These are phyloP conservation scores for Acipenser oxyrinchus DNA, from an alignment of 2,797 vertebrate genomes.

Conservation along the genomic window DNA sequence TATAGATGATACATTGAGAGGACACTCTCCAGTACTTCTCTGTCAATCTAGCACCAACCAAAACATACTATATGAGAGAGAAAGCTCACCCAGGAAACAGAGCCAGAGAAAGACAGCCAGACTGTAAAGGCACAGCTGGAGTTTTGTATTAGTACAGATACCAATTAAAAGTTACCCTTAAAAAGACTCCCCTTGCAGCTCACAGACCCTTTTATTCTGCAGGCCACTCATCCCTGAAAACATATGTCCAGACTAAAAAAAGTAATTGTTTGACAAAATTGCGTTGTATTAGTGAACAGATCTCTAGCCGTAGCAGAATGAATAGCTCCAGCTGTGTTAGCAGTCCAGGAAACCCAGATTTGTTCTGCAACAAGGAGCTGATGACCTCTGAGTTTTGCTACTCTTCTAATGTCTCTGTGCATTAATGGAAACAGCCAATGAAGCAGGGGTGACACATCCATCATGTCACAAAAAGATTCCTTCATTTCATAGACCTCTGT, in stretches of 20 bases:
- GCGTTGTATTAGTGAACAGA: neutral
- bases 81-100: too few relatives aligned
- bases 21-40: too few relatives aligned
- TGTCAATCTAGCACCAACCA: too few relatives aligned
- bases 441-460: conserved; percentile 42
- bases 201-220: neutral
- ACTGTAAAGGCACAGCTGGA: too few relatives aligned
- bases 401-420: conserved; percentile 26
- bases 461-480: conserved; percentile 26
- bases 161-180: too few relatives aligned
- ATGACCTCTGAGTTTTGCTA: neutral
- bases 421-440: conserved; percentile 32
- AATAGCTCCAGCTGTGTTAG: conserved; percentile 18
- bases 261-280: neutral
- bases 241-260: conserved; percentile 11
- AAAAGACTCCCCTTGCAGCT: neutral
- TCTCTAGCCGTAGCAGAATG: neutral
- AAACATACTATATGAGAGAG: too few relatives aligned
- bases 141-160: too few relatives aligned
- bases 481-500: neutral
- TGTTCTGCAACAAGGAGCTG: conserved; percentile 17
- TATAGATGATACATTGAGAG: too few relatives aligned
- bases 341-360: conserved; percentile 23
- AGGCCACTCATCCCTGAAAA: conserved; percentile 14
- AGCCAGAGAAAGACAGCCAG: too few relatives aligned